Evolutionary conservation across 2,888 invertebrate species (phyloP), one percentile per base, ranked within the genome.

Genomic region (Caenorhabditis wallacei): DNA sequence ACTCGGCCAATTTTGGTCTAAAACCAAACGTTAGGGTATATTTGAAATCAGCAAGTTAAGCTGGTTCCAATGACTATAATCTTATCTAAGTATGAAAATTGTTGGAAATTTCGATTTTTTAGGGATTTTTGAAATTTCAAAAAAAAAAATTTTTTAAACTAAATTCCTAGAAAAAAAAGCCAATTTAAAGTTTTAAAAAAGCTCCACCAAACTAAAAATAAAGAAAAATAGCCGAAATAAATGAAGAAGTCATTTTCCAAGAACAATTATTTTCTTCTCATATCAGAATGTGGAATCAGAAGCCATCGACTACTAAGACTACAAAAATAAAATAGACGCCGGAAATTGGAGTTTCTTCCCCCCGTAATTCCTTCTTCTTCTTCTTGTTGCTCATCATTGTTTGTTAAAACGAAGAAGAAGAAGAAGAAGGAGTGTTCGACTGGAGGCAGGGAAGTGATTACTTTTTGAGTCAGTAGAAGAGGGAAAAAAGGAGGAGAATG

Each of bases 291-390:
- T 22, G 20, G 13, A 51, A 30, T 37, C 10, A 30, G 30, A 53
- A 64, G 26, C n/a, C n/a, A n/a, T n/a, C n/a, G n/a, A n/a, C n/a
- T n/a, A n/a, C n/a, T n/a, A n/a, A 48, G 30, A 63, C 18, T 63
- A 64, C 64, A 35, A 64, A 51, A 64, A n/a, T 11, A n/a, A n/a
- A n/a, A n/a, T n/a, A n/a, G n/a, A n/a, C 20, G n/a, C 66, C 66
- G 66, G 66, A 66, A 66, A 66, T 66, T 66, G 53, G 66, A 66
- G 66, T 66, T 37, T 53, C 37, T 53, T 66, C 53, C 53, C 18
- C 18, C 46, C 18, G n/a, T 48, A 48, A 48, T 22, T 22, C 37
- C 13, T 66, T 53, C 59, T 40, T 61, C 59, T 22, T 61, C 43
- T 11, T 43, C 61, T 43, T 57, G 10, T 18, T 61, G 20, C 16